Evolutionary conservation across 2,113 vertebrate genomes (phyloP).

Genomic region (Corythornis vintsioides): DNA sequence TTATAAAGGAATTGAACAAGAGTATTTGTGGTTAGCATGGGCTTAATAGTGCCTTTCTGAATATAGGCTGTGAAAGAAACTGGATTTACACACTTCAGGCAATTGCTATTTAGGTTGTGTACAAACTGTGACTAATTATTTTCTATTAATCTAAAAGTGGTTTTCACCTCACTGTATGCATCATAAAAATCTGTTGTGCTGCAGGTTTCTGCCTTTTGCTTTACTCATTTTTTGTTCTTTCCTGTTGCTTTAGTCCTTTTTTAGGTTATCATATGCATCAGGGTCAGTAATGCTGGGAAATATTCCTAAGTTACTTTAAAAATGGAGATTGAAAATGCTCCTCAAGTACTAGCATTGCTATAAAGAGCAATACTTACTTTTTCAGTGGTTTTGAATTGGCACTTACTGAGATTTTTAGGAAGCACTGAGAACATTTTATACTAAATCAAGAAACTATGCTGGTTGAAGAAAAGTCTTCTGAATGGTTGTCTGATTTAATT

Average conservation of each 20-base stretch:
- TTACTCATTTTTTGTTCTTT: not conserved
- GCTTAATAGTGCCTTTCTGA: not conserved
- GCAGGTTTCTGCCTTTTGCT: not conserved
- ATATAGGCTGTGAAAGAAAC: not conserved
- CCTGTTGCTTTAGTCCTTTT: not conserved
- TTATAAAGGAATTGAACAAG: not conserved
- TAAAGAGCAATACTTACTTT: not conserved
- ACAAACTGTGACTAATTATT: not conserved
- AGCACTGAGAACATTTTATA: not conserved
- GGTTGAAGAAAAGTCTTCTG: not conserved
- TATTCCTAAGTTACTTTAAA: not conserved
- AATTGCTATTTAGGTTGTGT: not conserved
- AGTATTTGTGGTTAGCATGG: not conserved
- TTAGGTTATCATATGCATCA: not conserved
- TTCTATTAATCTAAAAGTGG: not conserved
- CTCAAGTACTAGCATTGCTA: not conserved
- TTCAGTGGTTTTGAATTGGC: not conserved
- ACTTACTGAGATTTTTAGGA: not conserved
- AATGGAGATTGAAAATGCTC: not conserved
- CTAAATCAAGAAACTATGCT: not conserved
- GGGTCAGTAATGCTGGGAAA: not conserved
- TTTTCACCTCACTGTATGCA: not conserved
- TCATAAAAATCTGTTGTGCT: not conserved
- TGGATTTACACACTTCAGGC: not conserved
- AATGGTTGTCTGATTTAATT: not conserved